Evolutionary conservation across 2,797 vertebrate genomes (phyloP).

Genomic region (Cottoperca gobio): DNA sequence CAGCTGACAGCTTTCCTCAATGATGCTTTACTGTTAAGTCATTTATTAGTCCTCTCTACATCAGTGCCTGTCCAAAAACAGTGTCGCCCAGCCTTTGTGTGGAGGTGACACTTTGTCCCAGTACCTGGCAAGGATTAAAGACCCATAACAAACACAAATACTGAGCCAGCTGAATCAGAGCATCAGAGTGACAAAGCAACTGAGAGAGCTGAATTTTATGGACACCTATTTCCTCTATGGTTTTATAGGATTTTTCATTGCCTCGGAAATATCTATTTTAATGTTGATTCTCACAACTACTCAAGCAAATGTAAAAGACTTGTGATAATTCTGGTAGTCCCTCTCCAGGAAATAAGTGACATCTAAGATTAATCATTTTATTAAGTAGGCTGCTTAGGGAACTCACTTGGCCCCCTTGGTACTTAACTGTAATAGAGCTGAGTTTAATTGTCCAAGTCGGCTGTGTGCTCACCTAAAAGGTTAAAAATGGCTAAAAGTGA

Average conservation of each 20-base stretch:
- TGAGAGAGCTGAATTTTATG: background rate
- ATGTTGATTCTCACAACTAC: slow-evolving; percentile 3
- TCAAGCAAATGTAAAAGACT: slow-evolving; percentile 5
- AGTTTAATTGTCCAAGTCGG: slow-evolving; percentile 60
- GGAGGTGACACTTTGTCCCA: slow-evolving; percentile 65
- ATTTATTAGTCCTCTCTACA: slow-evolving; percentile 47
- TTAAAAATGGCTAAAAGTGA: slow-evolving; percentile 45
- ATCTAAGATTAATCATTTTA: slow-evolving; percentile 68
- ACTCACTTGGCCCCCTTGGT: slow-evolving; percentile 41
- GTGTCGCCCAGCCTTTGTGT: slow-evolving; percentile 45
- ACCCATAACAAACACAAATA: slow-evolving; percentile 76
- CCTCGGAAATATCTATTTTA: background rate
- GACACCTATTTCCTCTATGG: background rate
- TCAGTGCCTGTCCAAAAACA: slow-evolving; percentile 24
- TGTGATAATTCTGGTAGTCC: slow-evolving; percentile 18
- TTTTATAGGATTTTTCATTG: background rate
- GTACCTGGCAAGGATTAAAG: slow-evolving; percentile 63
- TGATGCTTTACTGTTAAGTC: slow-evolving; percentile 26
- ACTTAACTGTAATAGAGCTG: slow-evolving; percentile 66
- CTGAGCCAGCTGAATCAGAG: slow-evolving; percentile 68
- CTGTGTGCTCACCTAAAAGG: slow-evolving; percentile 52
- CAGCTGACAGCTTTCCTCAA: slow-evolving; percentile 21
- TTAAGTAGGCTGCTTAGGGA: slow-evolving; percentile 57
- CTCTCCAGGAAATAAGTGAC: slow-evolving; percentile 53
- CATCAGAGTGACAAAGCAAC: slow-evolving; percentile 37